These are phyloP conservation scores for Patagioenas fasciata DNA, from an alignment of 2,113 vertebrate genomes.

Conservation along the genomic window DNA sequence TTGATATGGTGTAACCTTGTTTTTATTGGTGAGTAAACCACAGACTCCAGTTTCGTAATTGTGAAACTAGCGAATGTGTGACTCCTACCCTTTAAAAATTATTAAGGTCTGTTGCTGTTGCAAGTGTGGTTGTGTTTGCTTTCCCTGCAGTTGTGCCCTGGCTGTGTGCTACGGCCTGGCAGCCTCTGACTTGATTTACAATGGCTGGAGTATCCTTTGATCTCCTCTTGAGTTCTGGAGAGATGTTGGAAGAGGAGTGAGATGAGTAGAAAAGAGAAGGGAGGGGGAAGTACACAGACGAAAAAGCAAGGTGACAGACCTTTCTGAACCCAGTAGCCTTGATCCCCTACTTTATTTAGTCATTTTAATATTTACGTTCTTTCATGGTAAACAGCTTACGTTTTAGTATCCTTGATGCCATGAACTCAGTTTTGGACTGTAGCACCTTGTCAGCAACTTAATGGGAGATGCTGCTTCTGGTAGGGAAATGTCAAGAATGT, in stretches of 20 bases:
- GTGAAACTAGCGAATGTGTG: neutral
- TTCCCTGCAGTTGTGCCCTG: neutral
- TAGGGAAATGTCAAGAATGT: neutral
- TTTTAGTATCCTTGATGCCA: neutral
- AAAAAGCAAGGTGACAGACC: slow-evolving; percentile 41
- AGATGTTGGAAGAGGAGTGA: slow-evolving; percentile 50
- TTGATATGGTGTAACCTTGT: neutral
- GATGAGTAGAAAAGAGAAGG: slow-evolving; percentile 43
- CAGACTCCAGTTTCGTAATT: neutral
- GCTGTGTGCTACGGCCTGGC: slow-evolving; percentile 24
- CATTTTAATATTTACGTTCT: neutral
- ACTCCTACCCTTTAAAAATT: neutral
- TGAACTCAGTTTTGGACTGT: neutral
- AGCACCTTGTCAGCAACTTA: neutral
- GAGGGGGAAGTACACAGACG: slow-evolving; percentile 35
- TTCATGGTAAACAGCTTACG: neutral
- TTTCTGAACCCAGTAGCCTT: neutral
- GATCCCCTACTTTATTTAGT: neutral
- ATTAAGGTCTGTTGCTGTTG: neutral
- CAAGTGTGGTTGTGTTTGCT: neutral
- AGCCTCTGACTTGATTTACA: slow-evolving; percentile 54
- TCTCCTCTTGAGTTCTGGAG: slow-evolving; percentile 61
- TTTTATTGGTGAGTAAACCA: neutral
- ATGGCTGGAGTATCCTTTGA: slow-evolving; percentile 60
- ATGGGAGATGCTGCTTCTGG: neutral